Conservation (phyloP, 2,113 vertebrate species). For the Cyprinodon tularosa region DNA sequence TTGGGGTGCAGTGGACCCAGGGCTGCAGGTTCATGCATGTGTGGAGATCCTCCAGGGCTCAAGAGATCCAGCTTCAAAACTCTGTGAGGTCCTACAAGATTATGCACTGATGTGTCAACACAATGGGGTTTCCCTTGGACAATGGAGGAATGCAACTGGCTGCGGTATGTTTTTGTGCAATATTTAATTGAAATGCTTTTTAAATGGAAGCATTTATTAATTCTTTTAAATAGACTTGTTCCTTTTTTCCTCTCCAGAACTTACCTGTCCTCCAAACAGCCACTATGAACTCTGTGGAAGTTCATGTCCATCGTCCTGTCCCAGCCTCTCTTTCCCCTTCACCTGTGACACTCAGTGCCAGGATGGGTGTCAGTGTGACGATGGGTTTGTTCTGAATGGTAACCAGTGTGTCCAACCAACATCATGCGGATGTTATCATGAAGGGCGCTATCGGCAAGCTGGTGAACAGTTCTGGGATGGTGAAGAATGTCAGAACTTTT, state of each 20-base stretch:
- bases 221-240: too few species aligned
- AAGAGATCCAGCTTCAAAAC: not conserved
- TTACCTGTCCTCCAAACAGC: constrained; percentile 65
- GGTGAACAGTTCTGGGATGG: constrained; percentile 65
- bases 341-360: constrained; percentile 61
- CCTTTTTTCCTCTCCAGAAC: constrained; percentile 26
- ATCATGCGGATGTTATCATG: constrained; percentile 70
- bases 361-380: constrained; percentile 76
- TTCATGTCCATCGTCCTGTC: constrained; percentile 67
- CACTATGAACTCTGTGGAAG: constrained; percentile 70
- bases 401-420: constrained; percentile 68
- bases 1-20: constrained; percentile 4
- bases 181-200: not conserved
- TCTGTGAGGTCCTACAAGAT: constrained; percentile 53
- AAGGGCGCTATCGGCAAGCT: constrained; percentile 55
- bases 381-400: constrained; percentile 66
- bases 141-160: constrained; percentile 67
- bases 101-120: constrained; percentile 69
- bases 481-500: constrained; percentile 37
- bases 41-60: constrained; percentile 26
- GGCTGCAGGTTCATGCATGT: constrained; percentile 25
- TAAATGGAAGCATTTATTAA: not conserved
- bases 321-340: constrained; percentile 73
- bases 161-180: constrained; percentile 41
- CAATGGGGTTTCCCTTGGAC: constrained; percentile 12